phyloP scores from a whole-genome alignment of 2,113 vertebrate species.

The Colinus virginianus region DNA sequence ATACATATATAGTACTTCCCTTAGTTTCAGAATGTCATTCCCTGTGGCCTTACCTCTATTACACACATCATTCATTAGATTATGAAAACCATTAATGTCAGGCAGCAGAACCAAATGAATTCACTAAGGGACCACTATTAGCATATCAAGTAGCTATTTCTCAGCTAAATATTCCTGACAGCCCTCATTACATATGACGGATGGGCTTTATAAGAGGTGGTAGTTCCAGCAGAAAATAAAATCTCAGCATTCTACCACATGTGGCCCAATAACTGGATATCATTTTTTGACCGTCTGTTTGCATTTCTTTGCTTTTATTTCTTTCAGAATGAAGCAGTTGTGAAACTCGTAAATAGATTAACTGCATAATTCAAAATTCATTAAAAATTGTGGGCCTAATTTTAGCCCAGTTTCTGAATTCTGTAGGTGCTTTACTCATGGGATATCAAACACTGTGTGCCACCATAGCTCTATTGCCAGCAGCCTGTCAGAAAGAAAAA shows the following conservation, averaged over 20 bases:
- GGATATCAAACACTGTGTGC: conserved; percentile 20
- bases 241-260: conserved; percentile 72
- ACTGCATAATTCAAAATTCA: conserved; percentile 74
- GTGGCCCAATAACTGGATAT: conserved; percentile 61
- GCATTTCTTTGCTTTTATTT: conserved; percentile 38
- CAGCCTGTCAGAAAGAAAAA: conserved; percentile 38
- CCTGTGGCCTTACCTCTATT: conserved; percentile 82
- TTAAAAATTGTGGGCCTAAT: conserved; percentile 70
- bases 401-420: conserved; percentile 71
- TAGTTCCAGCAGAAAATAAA: conserved; percentile 83
- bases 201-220: conserved; percentile 89
- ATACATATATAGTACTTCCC: conserved; percentile 43
- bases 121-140: conserved; percentile 86
- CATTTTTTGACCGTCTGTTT: conserved; percentile 73
- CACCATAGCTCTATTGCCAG: conserved; percentile 30
- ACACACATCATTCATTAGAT: conserved; percentile 95
- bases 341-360: conserved; percentile 78
- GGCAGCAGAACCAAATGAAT: conserved; percentile 89
- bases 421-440: conserved; percentile 52
- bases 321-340: conserved; percentile 57
- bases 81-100: conserved; percentile 94
- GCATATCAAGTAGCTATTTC: conserved; percentile 91
- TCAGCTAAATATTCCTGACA: conserved; percentile 92
- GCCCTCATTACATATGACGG: conserved; percentile 90
- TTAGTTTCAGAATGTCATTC: conserved; percentile 72